These are phyloP conservation scores for Ptilorrhoa leucosticta DNA, from an alignment of 2,113 vertebrate species.

Conservation along the genomic window DNA sequence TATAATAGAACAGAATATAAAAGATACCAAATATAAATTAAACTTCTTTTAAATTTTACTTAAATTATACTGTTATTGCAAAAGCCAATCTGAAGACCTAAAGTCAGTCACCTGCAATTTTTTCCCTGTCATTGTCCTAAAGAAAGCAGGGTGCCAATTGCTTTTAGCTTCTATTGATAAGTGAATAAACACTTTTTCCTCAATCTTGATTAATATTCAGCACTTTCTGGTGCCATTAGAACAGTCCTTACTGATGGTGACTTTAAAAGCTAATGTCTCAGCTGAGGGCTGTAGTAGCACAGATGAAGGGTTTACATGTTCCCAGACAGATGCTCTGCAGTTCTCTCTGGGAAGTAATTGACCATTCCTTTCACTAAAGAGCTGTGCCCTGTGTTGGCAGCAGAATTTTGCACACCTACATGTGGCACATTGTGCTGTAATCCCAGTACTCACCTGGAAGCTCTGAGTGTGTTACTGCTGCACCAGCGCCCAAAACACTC, in stretches of 20 bases:
- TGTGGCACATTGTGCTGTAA: rapidly evolving
- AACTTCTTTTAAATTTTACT: background rate
- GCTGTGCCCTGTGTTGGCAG: background rate
- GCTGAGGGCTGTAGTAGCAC: background rate
- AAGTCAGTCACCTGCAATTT: background rate
- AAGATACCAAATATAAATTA: background rate
- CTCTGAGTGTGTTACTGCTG: background rate
- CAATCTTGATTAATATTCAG: background rate
- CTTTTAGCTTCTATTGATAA: background rate
- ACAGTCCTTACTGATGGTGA: background rate
- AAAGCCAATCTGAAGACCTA: background rate
- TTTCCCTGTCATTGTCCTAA: background rate
- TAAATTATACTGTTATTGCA: background rate
- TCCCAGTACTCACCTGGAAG: background rate
- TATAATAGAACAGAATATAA: background rate
- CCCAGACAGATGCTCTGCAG: background rate
- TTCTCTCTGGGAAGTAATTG: background rate
- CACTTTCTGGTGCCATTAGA: background rate
- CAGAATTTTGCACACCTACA: background rate
- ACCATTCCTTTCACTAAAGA: background rate
- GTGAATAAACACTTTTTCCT: background rate
- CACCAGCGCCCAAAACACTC: background rate
- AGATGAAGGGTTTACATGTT: background rate
- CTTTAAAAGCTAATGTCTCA: background rate
- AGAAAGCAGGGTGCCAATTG: background rate